These are phyloP conservation scores for Phataginus tricuspis DNA, from an alignment of 2,797 vertebrate species.

Conservation along the genomic window DNA sequence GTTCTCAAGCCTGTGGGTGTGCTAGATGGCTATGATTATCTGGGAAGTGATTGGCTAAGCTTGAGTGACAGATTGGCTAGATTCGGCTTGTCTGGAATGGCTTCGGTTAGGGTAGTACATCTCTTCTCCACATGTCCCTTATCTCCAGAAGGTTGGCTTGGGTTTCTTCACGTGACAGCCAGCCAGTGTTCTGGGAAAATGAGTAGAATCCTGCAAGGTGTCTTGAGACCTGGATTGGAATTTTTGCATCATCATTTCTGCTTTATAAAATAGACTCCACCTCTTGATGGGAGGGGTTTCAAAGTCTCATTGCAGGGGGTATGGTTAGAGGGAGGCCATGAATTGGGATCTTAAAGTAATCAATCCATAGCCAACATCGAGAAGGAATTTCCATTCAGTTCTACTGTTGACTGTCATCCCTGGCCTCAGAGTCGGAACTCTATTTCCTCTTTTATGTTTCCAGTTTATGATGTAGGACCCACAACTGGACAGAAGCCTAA, in stretches of 20 bases:
- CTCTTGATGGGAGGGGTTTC: not conserved
- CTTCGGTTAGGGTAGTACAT: not conserved
- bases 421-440: not conserved
- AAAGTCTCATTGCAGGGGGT: not conserved
- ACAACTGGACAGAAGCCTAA: not conserved
- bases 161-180: not conserved
- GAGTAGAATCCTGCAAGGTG: not conserved
- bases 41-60: not conserved
- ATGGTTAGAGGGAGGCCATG: not conserved
- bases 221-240: not conserved
- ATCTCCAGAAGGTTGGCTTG: not conserved
- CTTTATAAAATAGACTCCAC: not conserved
- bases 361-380: not conserved
- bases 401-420: not conserved
- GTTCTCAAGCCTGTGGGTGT: not conserved
- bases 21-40: not conserved
- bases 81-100: not conserved
- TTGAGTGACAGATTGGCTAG: not conserved
- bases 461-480: not conserved
- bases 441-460: not conserved
- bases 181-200: not conserved
- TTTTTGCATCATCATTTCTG: accelerated
- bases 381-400: not conserved
- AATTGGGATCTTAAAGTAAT: not conserved
- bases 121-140: too few species aligned